Evolutionary conservation across 2,888 invertebrate species (phyloP), one percentile per base, ranked within the genome.

Genomic region (Drosophila aldrichi): DNA sequence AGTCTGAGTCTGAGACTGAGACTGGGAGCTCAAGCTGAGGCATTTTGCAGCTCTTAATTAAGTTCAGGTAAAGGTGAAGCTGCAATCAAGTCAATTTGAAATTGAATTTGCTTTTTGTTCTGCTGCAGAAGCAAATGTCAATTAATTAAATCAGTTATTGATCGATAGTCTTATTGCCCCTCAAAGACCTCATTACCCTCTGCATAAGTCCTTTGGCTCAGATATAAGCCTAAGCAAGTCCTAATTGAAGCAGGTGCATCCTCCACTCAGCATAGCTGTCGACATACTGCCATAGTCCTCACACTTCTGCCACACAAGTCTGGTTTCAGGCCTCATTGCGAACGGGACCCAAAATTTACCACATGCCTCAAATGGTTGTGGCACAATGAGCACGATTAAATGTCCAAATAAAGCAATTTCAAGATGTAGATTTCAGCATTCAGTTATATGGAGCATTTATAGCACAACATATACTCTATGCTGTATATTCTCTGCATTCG

Each of bases 91-190:
- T 14, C 18, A 32, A 49, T 6, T 32, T 18, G 0, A 32, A 49
- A 34, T 49, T 20, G 34, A 34, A 12, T 49, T 49, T 49, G 14
- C 32, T 8, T 12, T 18, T 32, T 49, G 18, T 32, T 3, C 18
- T 49, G 9, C 46, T 46, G 46, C 46, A 46, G 29, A 16, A 5
- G 25, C n/a, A 5, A 25, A 46, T 25, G 16, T 9, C 46, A 5
- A 25, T 44, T 44, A 14, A 16, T 46, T 25, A 46, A 46, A 29
- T 29, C 29, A 29, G 48, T 29, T 48, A 48, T 48, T 29, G 48
- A 48, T 48, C 29, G 29, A 10, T 12, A 16, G 29, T 16, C 14
- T 25, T 22, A 18, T 5, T 7, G 0, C 22, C 22, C 2, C 43
- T 22, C 44, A 16, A 46, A 46, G 16, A 25, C n/a, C 6, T 10